Conservation (phyloP, 2,113 vertebrate genomes). For the Nymphicus hollandicus region DNA sequence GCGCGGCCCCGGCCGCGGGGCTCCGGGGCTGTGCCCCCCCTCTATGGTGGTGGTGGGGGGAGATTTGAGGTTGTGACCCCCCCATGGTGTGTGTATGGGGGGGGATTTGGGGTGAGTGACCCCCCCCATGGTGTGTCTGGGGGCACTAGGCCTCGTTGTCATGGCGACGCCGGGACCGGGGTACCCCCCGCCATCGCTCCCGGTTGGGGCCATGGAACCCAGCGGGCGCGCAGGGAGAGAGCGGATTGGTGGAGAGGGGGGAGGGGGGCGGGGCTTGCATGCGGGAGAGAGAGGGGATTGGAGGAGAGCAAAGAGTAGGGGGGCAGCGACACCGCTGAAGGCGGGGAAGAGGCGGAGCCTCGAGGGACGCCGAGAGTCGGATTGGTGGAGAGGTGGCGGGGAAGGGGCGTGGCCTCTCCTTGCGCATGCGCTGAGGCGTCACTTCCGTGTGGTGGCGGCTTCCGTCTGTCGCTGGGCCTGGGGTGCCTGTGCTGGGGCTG, state of each 20-base stretch:
- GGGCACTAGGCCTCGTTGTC: background rate
- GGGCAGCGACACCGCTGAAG: no score
- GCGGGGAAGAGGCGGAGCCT: background rate
- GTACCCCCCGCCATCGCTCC: background rate
- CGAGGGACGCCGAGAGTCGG: fast-evolving
- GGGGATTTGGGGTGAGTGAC: no score
- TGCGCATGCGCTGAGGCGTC: background rate
- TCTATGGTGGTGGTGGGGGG: no score
- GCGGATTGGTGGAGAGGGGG: background rate
- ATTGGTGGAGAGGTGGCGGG: background rate
- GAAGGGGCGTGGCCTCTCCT: fast-evolving
- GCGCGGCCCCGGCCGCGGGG: no score
- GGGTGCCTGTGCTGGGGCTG: background rate
- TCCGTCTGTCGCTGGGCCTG: background rate
- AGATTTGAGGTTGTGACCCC: no score
- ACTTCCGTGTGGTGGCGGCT: background rate
- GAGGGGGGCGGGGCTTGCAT: background rate
- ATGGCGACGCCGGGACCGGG: background rate
- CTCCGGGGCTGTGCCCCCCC: no score
- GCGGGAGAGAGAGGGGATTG: background rate
- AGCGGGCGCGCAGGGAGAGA: background rate
- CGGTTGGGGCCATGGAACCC: background rate
- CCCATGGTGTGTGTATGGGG: no score
- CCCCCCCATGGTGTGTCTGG: no score
- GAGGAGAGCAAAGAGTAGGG: fast-evolving